phyloP scores from a whole-genome alignment of 2,113 vertebrate species.

The Chloebia gouldiae region DNA sequence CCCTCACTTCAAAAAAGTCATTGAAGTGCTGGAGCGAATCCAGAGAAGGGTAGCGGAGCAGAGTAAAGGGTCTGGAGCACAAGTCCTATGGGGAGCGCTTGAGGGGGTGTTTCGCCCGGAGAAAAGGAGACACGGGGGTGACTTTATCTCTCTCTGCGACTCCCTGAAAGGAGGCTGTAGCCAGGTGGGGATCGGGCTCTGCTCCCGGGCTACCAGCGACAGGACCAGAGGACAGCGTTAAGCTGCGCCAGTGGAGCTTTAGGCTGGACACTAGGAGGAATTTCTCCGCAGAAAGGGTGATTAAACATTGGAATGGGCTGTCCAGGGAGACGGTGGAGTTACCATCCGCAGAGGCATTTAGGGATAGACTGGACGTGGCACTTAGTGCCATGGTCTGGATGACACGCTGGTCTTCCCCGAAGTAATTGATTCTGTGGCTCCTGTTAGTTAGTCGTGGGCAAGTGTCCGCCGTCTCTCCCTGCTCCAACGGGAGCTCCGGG shows the following conservation, averaged over 20 bases:
- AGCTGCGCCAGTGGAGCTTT: neutral
- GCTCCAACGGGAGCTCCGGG: neutral
- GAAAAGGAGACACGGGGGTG: neutral
- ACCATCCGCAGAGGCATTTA: neutral
- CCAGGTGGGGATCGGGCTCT: neutral
- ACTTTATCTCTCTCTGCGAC: neutral
- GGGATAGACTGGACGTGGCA: neutral
- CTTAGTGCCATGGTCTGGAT: neutral
- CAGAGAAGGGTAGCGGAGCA: neutral
- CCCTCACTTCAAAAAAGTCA: neutral
- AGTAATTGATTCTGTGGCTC: neutral
- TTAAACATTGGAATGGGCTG: neutral
- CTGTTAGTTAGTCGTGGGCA: too few species aligned
- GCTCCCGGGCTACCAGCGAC: neutral
- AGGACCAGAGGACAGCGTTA: neutral
- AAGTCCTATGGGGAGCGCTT: accelerated
- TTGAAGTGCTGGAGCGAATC: neutral
- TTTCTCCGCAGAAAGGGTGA: neutral
- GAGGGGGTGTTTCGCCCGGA: neutral
- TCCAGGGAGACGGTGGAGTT: neutral
- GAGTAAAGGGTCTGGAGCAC: neutral
- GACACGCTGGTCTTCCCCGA: neutral
- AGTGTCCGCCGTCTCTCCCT: accelerated
- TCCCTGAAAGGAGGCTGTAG: neutral
- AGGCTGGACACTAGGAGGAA: neutral